A percentile compares a stretch with the other conserved stretches of the same genome.
These are phyloP conservation scores for Myathropa florea DNA, from an alignment of 2,888 invertebrate genomes.

Conservation along the genomic window DNA sequence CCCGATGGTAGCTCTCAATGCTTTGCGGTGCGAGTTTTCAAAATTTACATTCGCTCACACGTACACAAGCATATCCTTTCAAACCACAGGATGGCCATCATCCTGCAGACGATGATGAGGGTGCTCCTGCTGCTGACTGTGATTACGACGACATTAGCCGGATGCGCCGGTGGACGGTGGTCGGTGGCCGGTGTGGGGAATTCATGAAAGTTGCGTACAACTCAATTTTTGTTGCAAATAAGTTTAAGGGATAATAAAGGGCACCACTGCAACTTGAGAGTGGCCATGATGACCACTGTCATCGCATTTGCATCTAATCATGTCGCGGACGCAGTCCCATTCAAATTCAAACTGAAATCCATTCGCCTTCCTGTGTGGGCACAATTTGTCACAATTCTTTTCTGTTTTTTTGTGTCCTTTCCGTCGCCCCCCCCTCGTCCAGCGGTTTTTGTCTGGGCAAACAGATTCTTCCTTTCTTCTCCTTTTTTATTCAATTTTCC, in stretches of 20 bases:
- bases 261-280: background rate
- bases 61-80: background rate
- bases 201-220: conserved; percentile 13
- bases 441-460: background rate
- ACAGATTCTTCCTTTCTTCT: conserved; percentile 11
- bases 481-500: conserved; percentile 28
- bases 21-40: conserved; percentile 53
- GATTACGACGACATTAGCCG: conserved; percentile 61
- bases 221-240: conserved; percentile 37
- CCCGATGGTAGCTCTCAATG: conserved; percentile 32
- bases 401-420: no score
- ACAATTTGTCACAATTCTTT: conserved; percentile 6
- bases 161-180: background rate
- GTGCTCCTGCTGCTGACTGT: conserved; percentile 5
- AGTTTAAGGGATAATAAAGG: conserved; percentile 37
- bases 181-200: background rate
- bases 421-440: no score
- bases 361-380: background rate
- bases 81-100: background rate
- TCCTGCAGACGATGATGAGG: conserved; percentile 2
- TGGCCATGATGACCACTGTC: conserved; percentile 4
- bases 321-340: background rate
- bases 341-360: background rate
- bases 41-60: conserved; percentile 37
- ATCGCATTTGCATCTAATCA: conserved; percentile 46